A percentile compares a stretch with the other conserved stretches of the same genome.
Evolutionary conservation across 2,888 invertebrate species (phyloP).

Genomic region (Drosophila robusta): DNA sequence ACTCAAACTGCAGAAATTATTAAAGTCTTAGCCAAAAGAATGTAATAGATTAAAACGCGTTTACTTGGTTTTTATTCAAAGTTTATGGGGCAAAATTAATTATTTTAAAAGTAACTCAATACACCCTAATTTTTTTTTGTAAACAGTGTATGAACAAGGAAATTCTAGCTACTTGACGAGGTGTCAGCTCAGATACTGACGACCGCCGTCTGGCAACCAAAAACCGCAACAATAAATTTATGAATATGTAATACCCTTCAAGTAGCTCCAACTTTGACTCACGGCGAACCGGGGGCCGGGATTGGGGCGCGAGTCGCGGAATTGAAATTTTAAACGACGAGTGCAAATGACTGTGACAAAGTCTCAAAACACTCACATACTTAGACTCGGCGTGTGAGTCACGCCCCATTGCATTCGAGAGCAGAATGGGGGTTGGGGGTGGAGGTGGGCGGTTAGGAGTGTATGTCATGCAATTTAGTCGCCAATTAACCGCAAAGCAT

Average conservation of each 20-base stretch:
- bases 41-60: too few relatives aligned
- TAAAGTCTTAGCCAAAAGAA: too few relatives aligned
- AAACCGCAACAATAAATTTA: conserved; percentile 28
- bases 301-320: conserved; percentile 18
- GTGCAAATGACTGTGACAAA: conserved; percentile 68
- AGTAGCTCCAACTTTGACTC: conserved; percentile 51
- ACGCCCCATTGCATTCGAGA: conserved; percentile 63
- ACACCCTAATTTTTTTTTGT: background rate
- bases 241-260: conserved; percentile 13
- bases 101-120: too few relatives aligned
- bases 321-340: conserved; percentile 47
- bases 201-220: conserved; percentile 20
- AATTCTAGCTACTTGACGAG: conserved; percentile 33
- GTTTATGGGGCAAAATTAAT: too few relatives aligned
- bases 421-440: background rate
- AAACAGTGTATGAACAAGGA: conserved; percentile 19
- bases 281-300: conserved; percentile 30
- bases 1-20: too few relatives aligned
- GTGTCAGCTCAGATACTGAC: conserved; percentile 10
- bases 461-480: conserved; percentile 59
- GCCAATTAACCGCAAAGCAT: conserved; percentile 65
- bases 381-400: conserved; percentile 55
- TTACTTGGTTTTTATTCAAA: too few relatives aligned
- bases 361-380: conserved; percentile 19
- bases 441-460: conserved; percentile 1